Percentiles rank a stretch among this genome's conserved stretches.
Conservation (phyloP, 2,888 invertebrate species). For the Amblyjoppa proteus region DNA sequence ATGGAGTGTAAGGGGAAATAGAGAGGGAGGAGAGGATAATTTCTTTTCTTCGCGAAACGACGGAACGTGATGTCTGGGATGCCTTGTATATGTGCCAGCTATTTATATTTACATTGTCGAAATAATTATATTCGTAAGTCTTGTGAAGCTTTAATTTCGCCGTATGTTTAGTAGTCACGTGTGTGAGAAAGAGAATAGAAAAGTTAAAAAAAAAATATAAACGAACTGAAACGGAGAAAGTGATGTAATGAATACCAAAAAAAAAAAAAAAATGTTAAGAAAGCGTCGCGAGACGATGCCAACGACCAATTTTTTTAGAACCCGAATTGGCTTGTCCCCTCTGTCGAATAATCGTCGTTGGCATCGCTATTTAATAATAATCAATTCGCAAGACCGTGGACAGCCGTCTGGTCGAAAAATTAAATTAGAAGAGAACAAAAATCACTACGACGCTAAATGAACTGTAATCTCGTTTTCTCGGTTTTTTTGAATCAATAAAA, state of each 20-base stretch:
- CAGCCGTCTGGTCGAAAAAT: slow-evolving; percentile 49
- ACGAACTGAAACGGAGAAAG: slow-evolving; percentile 56
- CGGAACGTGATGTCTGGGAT: slow-evolving; percentile 80
- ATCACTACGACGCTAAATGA: slow-evolving; percentile 58
- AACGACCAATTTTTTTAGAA: slow-evolving; percentile 58
- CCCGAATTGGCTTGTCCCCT: slow-evolving; percentile 40
- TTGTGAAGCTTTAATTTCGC: slow-evolving; percentile 76
- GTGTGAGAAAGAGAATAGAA: slow-evolving; percentile 52
- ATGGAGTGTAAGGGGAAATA: slow-evolving; percentile 35
- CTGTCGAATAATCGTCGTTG: slow-evolving; percentile 56
- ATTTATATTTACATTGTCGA: slow-evolving; percentile 80
- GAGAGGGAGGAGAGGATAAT: slow-evolving; percentile 32
- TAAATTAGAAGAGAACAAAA: slow-evolving; percentile 25
- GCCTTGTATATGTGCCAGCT: slow-evolving; percentile 83
- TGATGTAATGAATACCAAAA: slow-evolving; percentile 43
- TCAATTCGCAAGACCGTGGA: slow-evolving; percentile 31
- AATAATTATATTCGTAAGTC: slow-evolving; percentile 76
- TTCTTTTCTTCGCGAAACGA: slow-evolving; percentile 61
- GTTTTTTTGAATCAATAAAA: slow-evolving; percentile 78
- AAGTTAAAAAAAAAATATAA: slow-evolving; percentile 36
- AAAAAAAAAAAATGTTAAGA: slow-evolving; percentile 41
- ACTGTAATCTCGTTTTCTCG: slow-evolving; percentile 77
- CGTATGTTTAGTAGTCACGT: slow-evolving; percentile 72
- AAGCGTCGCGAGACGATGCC: slow-evolving; percentile 57
- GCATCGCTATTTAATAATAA: slow-evolving; percentile 50